phyloP scores from a whole-genome alignment of 2,888 invertebrate species.

The Drosophila nr. perissopoda region DNA sequence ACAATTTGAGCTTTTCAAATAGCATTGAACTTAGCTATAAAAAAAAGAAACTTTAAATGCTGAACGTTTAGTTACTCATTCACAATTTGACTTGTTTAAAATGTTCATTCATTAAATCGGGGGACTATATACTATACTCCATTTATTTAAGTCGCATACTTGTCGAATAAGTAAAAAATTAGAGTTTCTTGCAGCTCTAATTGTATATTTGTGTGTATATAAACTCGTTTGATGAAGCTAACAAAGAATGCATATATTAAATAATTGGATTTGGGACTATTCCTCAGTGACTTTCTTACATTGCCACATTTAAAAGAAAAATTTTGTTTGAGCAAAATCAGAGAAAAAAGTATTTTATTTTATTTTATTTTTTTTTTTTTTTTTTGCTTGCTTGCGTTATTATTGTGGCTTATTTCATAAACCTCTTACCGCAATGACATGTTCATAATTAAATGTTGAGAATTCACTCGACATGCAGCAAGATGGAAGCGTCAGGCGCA shows the following conservation, averaged over 20 bases:
- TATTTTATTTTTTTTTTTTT: conserved; percentile 18
- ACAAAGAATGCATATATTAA: background rate
- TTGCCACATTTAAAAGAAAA: background rate
- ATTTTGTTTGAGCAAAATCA: background rate
- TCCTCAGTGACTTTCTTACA: background rate
- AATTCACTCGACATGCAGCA: conserved; percentile 62
- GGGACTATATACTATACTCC: background rate
- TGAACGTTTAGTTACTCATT: background rate
- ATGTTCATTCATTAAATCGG: too few relatives aligned
- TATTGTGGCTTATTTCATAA: conserved; percentile 61
- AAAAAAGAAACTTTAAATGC: conserved; percentile 6
- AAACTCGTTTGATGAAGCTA: background rate
- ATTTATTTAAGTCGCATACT: too few relatives aligned
- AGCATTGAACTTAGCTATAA: conserved; percentile 25
- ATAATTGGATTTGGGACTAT: background rate
- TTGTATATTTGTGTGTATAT: background rate
- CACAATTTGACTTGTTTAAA: background rate
- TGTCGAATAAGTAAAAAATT: background rate
- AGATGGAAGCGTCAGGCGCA: conserved; percentile 36
- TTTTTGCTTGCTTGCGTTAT: conserved; percentile 2
- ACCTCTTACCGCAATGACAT: conserved; percentile 75
- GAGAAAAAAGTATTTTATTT: conserved; percentile 5
- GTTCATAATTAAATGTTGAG: conserved; percentile 78
- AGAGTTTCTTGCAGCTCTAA: background rate
- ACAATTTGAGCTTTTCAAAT: conserved; percentile 51